A percentile compares a stretch with the other conserved stretches of the same genome.
Evolutionary conservation across 1,140 invertebrate genomes (phyloP).

Genomic region (Ostrea edulis): DNA sequence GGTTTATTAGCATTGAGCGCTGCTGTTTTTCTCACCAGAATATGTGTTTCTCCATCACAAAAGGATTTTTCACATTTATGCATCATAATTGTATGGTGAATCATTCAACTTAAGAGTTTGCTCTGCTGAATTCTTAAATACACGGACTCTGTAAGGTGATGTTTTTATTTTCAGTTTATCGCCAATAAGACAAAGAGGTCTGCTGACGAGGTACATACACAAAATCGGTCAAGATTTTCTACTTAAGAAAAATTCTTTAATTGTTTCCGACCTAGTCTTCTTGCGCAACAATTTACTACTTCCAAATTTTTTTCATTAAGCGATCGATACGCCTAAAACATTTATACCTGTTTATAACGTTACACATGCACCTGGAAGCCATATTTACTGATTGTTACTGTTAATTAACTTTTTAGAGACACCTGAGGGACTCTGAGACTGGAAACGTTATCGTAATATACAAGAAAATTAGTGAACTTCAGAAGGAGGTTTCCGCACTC

Average conservation of each 20-base stretch:
- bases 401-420: not conserved
- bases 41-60: not conserved
- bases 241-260: too few relatives aligned
- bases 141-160: not conserved
- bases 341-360: too few relatives aligned
- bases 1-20: too few relatives aligned
- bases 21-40: not conserved
- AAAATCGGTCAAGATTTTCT: too few relatives aligned
- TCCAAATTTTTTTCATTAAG: too few relatives aligned
- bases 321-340: too few relatives aligned
- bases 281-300: too few relatives aligned
- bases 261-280: too few relatives aligned
- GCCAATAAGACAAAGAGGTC: slow-evolving; percentile 10
- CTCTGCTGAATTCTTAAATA: not conserved
- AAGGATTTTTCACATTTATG: not conserved
- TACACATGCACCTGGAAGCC: too few relatives aligned
- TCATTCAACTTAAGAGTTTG: not conserved
- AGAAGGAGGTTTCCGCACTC: not conserved
- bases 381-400: too few relatives aligned
- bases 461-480: slow-evolving; percentile 2
- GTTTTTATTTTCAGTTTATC: not conserved
- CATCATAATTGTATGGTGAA: not conserved
- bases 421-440: not conserved
- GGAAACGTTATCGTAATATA: not conserved
- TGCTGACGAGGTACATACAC: not conserved